phyloP scores from a whole-genome alignment of 2,797 vertebrate genomes.

The Argyrosomus regius region DNA sequence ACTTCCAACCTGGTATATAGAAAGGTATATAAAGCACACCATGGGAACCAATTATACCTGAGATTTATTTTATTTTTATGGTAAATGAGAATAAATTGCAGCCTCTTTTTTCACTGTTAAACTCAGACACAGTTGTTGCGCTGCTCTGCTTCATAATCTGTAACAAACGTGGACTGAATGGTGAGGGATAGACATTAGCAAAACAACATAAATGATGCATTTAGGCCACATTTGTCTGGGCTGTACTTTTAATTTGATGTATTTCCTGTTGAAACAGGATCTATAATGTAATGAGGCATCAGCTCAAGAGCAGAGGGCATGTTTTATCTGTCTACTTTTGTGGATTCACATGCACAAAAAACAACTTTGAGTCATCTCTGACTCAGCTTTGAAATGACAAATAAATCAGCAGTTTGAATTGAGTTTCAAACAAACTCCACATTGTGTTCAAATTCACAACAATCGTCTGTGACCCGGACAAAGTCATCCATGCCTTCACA shows the following conservation, averaged over 20 bases:
- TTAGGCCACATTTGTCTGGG: background rate
- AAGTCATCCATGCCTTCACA: background rate
- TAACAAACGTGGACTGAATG: background rate
- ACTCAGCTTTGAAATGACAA: background rate
- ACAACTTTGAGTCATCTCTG: background rate
- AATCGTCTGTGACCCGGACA: background rate
- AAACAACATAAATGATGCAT: background rate
- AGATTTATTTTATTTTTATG: background rate
- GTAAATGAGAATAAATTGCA: background rate
- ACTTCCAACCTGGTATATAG: background rate
- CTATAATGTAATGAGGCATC: background rate
- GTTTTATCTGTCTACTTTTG: background rate
- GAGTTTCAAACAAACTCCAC: background rate
- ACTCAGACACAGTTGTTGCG: background rate
- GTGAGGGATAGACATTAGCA: background rate
- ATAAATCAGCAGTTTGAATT: background rate
- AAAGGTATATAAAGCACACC: background rate
- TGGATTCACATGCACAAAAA: background rate
- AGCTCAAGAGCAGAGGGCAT: background rate
- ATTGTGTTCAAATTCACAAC: background rate
- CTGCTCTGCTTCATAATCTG: background rate
- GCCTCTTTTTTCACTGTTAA: background rate
- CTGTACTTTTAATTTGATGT: background rate
- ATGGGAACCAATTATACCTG: background rate
- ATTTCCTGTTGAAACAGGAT: background rate